Conservation (phyloP, 2,113 vertebrate genomes). For the Eptesicus fuscus region DNA sequence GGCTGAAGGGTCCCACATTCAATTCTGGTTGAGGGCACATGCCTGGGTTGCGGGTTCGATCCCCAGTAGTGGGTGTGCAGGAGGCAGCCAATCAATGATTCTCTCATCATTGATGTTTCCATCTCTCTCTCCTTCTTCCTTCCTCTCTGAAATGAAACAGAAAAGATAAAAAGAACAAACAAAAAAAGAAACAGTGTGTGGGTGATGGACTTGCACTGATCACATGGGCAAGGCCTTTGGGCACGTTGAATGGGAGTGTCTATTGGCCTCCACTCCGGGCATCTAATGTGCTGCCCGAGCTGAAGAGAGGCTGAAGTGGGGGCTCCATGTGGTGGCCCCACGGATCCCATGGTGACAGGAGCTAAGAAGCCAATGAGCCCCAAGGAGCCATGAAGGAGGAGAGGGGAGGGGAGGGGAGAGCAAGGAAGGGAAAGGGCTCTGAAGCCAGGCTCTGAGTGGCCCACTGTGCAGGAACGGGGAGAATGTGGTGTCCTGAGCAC, state of each 20-base stretch:
- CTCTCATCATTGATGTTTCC: no score
- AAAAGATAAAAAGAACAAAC: no score
- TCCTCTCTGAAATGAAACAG: no score
- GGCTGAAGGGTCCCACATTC: no score
- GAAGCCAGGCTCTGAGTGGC: no score
- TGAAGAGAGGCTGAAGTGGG: neutral
- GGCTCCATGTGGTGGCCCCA: neutral
- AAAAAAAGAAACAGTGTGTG: accelerated
- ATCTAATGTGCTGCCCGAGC: no score
- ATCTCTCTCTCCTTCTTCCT: no score
- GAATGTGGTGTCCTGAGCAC: no score
- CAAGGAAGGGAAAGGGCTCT: neutral
- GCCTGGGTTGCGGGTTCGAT: no score
- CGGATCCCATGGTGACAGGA: neutral
- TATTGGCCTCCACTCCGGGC: neutral
- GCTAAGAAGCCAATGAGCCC: neutral
- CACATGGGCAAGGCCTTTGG: neutral
- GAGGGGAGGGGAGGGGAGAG: neutral
- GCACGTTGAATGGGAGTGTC: neutral
- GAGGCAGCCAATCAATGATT: no score
- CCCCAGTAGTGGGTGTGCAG: no score
- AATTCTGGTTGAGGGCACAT: no score
- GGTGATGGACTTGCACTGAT: neutral
- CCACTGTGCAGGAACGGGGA: neutral
- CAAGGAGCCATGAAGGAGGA: neutral